Base-by-base conservation (phyloP, 2,797 vertebrate species). In the Neomorphus geoffroyi region DNA sequence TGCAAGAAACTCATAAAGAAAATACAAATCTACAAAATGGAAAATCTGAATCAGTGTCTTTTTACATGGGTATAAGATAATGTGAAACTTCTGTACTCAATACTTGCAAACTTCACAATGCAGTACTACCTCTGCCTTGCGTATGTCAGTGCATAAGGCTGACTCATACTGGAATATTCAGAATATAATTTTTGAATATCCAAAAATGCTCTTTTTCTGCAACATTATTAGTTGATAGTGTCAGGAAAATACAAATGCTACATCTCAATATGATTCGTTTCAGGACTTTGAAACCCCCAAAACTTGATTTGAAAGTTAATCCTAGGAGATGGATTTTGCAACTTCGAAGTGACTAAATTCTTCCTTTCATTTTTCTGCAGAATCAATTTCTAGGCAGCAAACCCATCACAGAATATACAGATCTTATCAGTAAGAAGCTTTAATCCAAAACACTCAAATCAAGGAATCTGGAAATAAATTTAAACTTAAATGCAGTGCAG, bases 371-470 rank as follows among this genome's bases (percentile, higher is more conserved):
- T 78, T 57, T 33, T 58, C 35, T 37, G 18, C 7, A 64, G 54
- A 75, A 37, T 1, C 30, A 37, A 67, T 27, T 53, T 50, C 18
- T 11, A 72, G 43, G n/a, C 51, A 86, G 35, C 43, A 73, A 43
- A 84, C 23, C 41, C 23, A 72, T 18, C 15, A 28, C 28, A 23
- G 51, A 79, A 41, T 2, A 11, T 5, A 48, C 0, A 13, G 24
- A 64, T 14, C 3, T 57, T 21, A 37, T 9, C 2, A 1, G 8
- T 27, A 26, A 18, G 27, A 50, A 35, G 5, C 1, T 2, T 30
- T 16, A 77, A 70, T 21, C 41, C 48, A 71, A 70, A 60, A 0
- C 5, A n/a, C 17, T 84, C 46, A 19, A 73, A 78, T n/a, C 21
- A 28, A 60, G 37, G 32, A 18, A 21, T 30, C 2, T 3, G 6